Evolutionary conservation across 2,888 invertebrate genomes (phyloP).

Genomic region (Atherix ibis): DNA sequence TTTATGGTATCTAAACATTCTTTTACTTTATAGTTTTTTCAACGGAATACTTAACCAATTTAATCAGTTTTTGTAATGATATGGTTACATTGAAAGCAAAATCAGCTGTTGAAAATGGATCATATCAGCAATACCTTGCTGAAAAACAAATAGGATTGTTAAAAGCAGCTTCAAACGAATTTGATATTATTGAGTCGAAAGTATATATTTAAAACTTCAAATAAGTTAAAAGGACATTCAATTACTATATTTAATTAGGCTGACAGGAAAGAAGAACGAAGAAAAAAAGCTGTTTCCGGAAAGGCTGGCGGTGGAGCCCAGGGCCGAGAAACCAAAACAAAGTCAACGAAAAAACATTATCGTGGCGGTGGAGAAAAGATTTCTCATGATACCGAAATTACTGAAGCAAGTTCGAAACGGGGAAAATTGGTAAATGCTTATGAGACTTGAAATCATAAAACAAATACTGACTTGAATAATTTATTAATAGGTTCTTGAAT

Average conservation of each 20-base stretch:
- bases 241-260: slow-evolving; percentile 28
- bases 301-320: slow-evolving; percentile 86
- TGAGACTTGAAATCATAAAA: too few relatives aligned
- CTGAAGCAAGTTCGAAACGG: slow-evolving; percentile 42
- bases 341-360: slow-evolving; percentile 72
- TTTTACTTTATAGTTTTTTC: slow-evolving; percentile 38
- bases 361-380: slow-evolving; percentile 37
- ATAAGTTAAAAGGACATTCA: not conserved
- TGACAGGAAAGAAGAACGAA: slow-evolving; percentile 72
- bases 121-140: slow-evolving; percentile 56
- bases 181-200: slow-evolving; percentile 25
- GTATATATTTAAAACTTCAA: slow-evolving; percentile 7
- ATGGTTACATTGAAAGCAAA: slow-evolving; percentile 51
- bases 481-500: slow-evolving; percentile 35
- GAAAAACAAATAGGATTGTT: slow-evolving; percentile 42
- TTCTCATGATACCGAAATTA: slow-evolving; percentile 47
- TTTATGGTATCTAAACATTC: too few relatives aligned
- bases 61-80: slow-evolving; percentile 50
- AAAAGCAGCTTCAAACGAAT: slow-evolving; percentile 13
- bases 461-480: too few relatives aligned
- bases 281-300: slow-evolving; percentile 72
- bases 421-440: slow-evolving; percentile 19
- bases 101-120: slow-evolving; percentile 49
- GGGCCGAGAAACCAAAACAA: slow-evolving; percentile 89
- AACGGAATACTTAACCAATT: slow-evolving; percentile 47